Evolutionary conservation across 2,888 invertebrate species (phyloP).

Genomic region (Taenaris catops): DNA sequence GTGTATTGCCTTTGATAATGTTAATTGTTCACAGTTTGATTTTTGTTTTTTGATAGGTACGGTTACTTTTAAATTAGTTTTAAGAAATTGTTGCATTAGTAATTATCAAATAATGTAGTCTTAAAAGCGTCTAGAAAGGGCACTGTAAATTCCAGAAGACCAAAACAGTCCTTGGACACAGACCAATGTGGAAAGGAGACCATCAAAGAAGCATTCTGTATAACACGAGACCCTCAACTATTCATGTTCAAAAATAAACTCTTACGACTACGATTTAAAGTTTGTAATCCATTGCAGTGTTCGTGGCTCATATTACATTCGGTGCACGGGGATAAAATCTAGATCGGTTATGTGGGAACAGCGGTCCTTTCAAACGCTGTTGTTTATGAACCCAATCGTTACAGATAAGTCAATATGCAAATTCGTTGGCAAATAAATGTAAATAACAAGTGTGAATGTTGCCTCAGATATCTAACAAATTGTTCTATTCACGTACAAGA

Average conservation of each 20-base stretch:
- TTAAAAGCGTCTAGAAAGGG: too few relatives aligned
- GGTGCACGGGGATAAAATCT: slow-evolving; percentile 1
- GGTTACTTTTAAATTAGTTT: too few relatives aligned
- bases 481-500: too few relatives aligned
- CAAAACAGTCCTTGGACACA: slow-evolving; percentile 13
- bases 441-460: too few relatives aligned
- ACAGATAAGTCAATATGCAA: slow-evolving; percentile 28
- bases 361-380: slow-evolving; percentile 60
- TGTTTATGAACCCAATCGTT: slow-evolving; percentile 38
- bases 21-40: too few relatives aligned
- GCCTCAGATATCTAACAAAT: too few relatives aligned
- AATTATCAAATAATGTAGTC: too few relatives aligned
- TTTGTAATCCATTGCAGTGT: not conserved
- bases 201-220: slow-evolving; percentile 5
- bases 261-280: not conserved
- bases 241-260: not conserved
- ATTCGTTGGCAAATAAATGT: too few relatives aligned
- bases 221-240: not conserved
- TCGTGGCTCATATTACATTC: not conserved
- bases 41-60: too few relatives aligned
- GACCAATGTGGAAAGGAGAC: slow-evolving; percentile 16
- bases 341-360: slow-evolving; percentile 54
- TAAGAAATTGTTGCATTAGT: too few relatives aligned
- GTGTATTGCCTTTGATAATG: too few relatives aligned
- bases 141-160: slow-evolving; percentile 1